Evolutionary conservation across 2,113 vertebrate genomes (phyloP), one percentile per base, ranked within the genome.

Genomic region (Ovis canadensis): DNA sequence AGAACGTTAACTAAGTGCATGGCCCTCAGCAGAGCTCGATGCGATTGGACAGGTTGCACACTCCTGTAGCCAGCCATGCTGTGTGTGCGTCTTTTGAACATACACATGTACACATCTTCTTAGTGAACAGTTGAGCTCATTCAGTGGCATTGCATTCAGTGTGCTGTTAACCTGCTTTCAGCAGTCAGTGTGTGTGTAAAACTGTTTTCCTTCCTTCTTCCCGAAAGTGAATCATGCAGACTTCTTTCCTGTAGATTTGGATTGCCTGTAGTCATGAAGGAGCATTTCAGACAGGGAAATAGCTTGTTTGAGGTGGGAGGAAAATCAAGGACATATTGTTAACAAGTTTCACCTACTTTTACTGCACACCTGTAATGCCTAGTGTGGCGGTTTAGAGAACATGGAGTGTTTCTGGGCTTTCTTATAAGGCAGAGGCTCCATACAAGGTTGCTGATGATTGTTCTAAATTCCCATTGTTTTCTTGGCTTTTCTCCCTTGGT

Each of bases 381-480:
- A 99, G 99, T 99, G 99, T 98, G 99, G 99, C 98, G 98, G 98
- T 98, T 98, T 99, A 99, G 99, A 99, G 99, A 99, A 99, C 98
- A 98, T 98, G 99, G 99, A 99, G 99, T 99, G 99, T 99, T 99
- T 99, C 99, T 99, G 99, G 99, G 99, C 99, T 99, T 99, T 99
- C 99, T 99, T 99, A 99, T 99, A 99, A 99, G 99, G 99, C 99
- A 99, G 99, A 99, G 99, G 99, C 99, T 99, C 99, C 99, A 99
- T 99, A 98, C 99, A 99, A 98, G 99, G 99, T 99, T 99, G 99
- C 99, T 99, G 99, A 99, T 99, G 99, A 99, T 99, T 99, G 99
- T 99, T 99, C 99, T 99, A 99, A 99, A 99, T 99, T 99, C 99
- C 99, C 99, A 99, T 99, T 99, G 99, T 99, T 99, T 99, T 99